Percentiles rank a stretch among this genome's conserved stretches.
phyloP scores from a whole-genome alignment of 2,113 vertebrate genomes.

The Cavia porcellus region DNA sequence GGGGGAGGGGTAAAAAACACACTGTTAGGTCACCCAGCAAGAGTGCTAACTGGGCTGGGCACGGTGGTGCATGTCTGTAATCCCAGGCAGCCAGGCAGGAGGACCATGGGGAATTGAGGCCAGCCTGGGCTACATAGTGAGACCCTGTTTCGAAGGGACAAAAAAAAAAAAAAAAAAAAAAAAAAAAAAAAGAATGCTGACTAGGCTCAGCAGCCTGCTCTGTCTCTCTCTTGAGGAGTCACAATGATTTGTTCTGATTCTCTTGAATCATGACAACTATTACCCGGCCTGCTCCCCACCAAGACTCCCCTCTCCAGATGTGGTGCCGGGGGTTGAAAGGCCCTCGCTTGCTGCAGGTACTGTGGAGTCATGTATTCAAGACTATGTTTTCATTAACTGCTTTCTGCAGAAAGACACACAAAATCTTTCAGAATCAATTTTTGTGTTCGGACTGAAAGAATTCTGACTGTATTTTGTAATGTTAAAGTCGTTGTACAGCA shows the following conservation, averaged over 20 bases:
- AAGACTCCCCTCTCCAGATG: not conserved
- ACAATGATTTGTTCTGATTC: not conserved
- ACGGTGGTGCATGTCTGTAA: too few relatives aligned
- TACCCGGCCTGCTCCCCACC: accelerated
- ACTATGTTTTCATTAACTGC: not conserved
- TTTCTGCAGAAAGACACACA: not conserved
- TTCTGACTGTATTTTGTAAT: not conserved
- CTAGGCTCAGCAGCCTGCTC: not conserved
- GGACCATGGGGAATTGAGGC: too few relatives aligned
- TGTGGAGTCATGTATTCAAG: not conserved
- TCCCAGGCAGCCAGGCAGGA: too few relatives aligned
- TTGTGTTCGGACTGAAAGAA: not conserved
- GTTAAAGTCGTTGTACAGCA: not conserved
- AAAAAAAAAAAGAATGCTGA: not conserved
- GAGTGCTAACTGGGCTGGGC: not conserved
- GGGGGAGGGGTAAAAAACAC: not conserved
- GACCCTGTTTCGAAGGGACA: too few relatives aligned
- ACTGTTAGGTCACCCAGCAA: not conserved
- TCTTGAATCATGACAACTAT: not conserved
- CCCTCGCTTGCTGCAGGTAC: too few relatives aligned
- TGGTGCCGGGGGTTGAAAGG: not conserved
- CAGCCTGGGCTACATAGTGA: too few relatives aligned
- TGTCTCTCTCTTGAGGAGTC: not conserved
- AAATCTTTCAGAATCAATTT: not conserved
- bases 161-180: too few relatives aligned